Evolutionary conservation across 2,797 vertebrate species (phyloP).

Genomic region (Pipistrellus pygmaeus): DNA sequence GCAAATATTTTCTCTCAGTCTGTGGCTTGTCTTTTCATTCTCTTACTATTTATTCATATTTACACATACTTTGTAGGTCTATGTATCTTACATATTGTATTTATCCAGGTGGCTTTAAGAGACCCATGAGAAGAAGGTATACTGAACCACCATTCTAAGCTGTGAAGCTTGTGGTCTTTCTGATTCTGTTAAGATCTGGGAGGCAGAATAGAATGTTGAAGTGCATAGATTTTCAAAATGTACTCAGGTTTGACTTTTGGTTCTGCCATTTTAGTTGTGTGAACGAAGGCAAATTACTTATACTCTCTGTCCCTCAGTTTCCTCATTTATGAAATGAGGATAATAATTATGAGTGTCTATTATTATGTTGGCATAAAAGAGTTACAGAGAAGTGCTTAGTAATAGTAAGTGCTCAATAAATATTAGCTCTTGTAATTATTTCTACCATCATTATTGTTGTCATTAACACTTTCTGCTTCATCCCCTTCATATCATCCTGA

Average conservation of each 20-base stretch:
- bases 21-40: conserved; percentile 12
- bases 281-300: not conserved
- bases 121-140: not conserved
- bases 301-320: conserved; percentile 1
- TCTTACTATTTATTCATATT: conserved; percentile 19
- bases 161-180: not conserved
- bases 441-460: not conserved
- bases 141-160: not conserved
- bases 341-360: not conserved
- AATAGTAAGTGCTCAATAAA: conserved; percentile 9
- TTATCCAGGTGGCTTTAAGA: conserved; percentile 4
- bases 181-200: conserved; percentile 48
- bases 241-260: conserved; percentile 28
- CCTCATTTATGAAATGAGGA: conserved; percentile 14
- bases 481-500: not conserved
- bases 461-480: not conserved
- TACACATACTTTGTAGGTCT: conserved; percentile 18
- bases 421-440: not conserved
- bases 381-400: not conserved
- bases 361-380: not conserved
- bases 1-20: not conserved
- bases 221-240: not conserved
- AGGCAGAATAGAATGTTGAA: conserved; percentile 12
- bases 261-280: conserved; percentile 18
- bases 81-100: not conserved